Conservation (phyloP, 2,888 invertebrate species). For the Chloroclystis v-ata region DNA sequence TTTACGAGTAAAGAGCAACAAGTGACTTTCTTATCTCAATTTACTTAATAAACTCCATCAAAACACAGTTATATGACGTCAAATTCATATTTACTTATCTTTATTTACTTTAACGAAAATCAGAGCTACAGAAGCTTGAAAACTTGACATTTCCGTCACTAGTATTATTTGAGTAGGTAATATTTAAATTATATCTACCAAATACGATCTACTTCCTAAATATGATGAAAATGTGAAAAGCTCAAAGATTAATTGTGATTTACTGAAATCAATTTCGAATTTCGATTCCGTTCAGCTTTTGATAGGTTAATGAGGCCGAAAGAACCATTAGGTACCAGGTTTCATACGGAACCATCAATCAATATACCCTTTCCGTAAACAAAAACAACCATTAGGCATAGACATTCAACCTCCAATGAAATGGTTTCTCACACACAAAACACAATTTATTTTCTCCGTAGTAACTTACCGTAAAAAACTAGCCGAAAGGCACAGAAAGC, state of each 20-base stretch:
- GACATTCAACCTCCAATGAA: slow-evolving; percentile 50
- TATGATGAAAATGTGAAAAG: too few species aligned
- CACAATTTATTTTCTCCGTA: not conserved
- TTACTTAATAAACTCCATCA: slow-evolving; percentile 1
- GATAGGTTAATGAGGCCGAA: slow-evolving; percentile 18
- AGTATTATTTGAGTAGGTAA: too few species aligned
- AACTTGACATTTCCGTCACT: too few species aligned
- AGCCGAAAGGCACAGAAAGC: slow-evolving; percentile 26
- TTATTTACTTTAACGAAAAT: not conserved
- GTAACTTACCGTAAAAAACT: slow-evolving; percentile 15
- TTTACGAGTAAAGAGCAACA: slow-evolving; percentile 5
- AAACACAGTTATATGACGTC: not conserved
- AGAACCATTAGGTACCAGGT: slow-evolving; percentile 40
- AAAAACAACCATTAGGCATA: slow-evolving; percentile 42
- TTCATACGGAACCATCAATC: slow-evolving; percentile 38
- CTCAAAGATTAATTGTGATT: too few species aligned
- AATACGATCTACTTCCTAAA: too few species aligned
- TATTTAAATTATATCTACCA: too few species aligned
- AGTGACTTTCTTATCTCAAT: slow-evolving; percentile 4
- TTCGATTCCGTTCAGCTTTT: slow-evolving; percentile 10
- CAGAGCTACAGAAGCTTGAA: not conserved
- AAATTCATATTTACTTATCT: not conserved
- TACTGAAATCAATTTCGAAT: too few species aligned
- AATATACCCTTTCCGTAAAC: slow-evolving; percentile 52
- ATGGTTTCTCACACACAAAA: slow-evolving; percentile 2